phyloP scores from a whole-genome alignment of 2,888 invertebrate genomes.

The Micoletzkya japonica region DNA sequence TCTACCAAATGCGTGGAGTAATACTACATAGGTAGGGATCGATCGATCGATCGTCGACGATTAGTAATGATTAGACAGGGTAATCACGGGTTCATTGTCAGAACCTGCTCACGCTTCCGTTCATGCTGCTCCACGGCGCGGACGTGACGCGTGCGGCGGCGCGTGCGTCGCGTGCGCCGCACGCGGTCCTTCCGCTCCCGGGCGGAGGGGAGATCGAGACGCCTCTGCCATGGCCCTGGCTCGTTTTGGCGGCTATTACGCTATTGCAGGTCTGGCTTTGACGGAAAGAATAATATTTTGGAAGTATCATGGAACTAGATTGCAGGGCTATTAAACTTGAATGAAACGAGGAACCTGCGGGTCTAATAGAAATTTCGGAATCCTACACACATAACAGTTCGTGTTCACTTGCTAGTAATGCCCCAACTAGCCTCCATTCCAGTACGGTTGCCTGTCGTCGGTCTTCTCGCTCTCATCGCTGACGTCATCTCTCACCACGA shows the following conservation, averaged over 20 bases:
- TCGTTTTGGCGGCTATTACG: conserved; percentile 9
- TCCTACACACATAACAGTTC: not conserved
- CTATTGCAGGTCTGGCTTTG: conserved; percentile 6
- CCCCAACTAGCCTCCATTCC: conserved; percentile 34
- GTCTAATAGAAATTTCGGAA: too few relatives aligned
- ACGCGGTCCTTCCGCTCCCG: not conserved
- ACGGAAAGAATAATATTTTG: not conserved
- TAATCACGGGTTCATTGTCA: not conserved
- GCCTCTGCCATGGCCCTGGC: conserved; percentile 18
- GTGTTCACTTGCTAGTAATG: not conserved
- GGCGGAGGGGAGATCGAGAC: too few relatives aligned
- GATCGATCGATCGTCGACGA: too few relatives aligned
- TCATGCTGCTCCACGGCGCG: conserved; percentile 18
- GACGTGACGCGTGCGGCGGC: conserved; percentile 4
- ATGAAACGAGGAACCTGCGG: too few relatives aligned
- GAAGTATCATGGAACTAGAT: not conserved
- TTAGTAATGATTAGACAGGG: too few relatives aligned
- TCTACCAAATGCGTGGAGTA: too few relatives aligned
- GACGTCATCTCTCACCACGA: conserved; percentile 82
- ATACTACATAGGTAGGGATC: too few relatives aligned
- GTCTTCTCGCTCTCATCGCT: conserved; percentile 92
- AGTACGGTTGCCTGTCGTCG: conserved; percentile 72
- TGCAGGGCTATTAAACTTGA: not conserved
- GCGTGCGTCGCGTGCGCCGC: not conserved
- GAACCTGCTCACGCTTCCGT: conserved; percentile 25